Conservation (phyloP, 2,113 vertebrate genomes). For the Eudyptes chrysolophus region DNA sequence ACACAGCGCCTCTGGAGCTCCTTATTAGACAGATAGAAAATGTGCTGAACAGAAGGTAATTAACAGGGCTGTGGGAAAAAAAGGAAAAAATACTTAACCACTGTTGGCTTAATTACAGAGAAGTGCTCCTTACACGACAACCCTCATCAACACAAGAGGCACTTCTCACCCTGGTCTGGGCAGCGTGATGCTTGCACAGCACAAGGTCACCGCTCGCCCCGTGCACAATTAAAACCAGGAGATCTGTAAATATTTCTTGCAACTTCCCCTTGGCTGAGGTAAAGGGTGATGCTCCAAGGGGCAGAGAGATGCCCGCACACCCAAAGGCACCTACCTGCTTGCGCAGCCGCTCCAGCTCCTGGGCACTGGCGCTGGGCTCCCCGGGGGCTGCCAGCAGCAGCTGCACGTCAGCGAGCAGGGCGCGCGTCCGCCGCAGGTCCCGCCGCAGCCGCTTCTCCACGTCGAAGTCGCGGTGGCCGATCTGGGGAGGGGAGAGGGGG, state of each 20-base stretch:
- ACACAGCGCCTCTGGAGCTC: background rate
- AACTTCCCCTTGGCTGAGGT: background rate
- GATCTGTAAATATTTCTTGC: fast-evolving
- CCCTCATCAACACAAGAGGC: background rate
- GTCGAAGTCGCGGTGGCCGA: slow-evolving; percentile 94
- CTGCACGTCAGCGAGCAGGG: slow-evolving; percentile 88
- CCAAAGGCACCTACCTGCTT: slow-evolving; percentile 75
- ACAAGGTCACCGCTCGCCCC: fast-evolving
- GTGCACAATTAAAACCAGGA: fast-evolving
- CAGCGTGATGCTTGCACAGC: fast-evolving
- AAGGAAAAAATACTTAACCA: background rate
- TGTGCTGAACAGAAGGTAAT: background rate
- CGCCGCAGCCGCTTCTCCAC: slow-evolving; percentile 92
- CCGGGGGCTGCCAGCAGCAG: slow-evolving; percentile 81
- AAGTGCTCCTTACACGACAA: background rate
- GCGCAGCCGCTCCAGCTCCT: slow-evolving; percentile 85
- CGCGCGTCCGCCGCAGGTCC: slow-evolving; percentile 88
- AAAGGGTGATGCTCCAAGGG: background rate
- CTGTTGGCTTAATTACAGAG: slow-evolving; percentile 19
- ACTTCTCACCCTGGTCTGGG: background rate
- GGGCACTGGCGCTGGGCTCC: slow-evolving; percentile 35
- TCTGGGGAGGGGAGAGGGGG: slow-evolving; percentile 67
- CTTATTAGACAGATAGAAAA: background rate
- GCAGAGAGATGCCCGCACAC: fast-evolving
- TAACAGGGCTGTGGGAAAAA: background rate